Conservation (phyloP, 2,797 vertebrate genomes). For the Sebastes dallii region DNA sequence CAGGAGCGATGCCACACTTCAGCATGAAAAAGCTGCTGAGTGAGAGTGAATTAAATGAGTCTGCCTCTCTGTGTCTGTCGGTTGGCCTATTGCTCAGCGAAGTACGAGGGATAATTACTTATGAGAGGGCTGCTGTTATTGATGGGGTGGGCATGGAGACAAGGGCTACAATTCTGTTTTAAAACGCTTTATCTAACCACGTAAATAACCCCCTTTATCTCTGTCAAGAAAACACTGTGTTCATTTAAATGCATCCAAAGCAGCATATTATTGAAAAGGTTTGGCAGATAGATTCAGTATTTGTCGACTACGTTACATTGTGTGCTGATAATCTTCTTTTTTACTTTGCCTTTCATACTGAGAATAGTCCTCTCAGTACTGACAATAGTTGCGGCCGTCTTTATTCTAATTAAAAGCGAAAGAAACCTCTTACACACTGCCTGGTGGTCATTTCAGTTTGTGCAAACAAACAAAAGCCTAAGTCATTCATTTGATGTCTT, state of each 20-base stretch:
- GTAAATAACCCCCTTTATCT: conserved; percentile 35
- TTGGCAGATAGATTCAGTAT: not conserved
- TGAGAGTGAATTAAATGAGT: conserved; percentile 52
- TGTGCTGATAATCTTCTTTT: conserved; percentile 1
- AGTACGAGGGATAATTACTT: conserved; percentile 56
- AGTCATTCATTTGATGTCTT: conserved; percentile 37
- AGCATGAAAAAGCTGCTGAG: conserved; percentile 75
- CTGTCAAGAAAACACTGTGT: conserved; percentile 16
- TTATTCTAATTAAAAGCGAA: not conserved
- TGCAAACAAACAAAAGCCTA: conserved; percentile 34
- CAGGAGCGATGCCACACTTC: conserved; percentile 51
- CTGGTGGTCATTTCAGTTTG: conserved; percentile 18
- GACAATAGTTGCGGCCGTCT: not conserved
- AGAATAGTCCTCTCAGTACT: not conserved
- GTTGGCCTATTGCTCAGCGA: conserved; percentile 47
- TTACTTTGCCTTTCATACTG: not conserved
- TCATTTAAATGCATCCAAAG: conserved; percentile 16
- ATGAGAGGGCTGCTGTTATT: conserved; percentile 48
- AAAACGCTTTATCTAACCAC: conserved; percentile 31
- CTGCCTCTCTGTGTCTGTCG: conserved; percentile 31
- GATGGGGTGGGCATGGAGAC: conserved; percentile 25
- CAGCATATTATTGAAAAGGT: not conserved
- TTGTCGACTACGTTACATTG: not conserved
- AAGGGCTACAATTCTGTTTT: conserved; percentile 24
- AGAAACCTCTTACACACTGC: not conserved